Evolutionary conservation across 2,113 vertebrate species (phyloP).

Genomic region (Aspidoscelis tigris): DNA sequence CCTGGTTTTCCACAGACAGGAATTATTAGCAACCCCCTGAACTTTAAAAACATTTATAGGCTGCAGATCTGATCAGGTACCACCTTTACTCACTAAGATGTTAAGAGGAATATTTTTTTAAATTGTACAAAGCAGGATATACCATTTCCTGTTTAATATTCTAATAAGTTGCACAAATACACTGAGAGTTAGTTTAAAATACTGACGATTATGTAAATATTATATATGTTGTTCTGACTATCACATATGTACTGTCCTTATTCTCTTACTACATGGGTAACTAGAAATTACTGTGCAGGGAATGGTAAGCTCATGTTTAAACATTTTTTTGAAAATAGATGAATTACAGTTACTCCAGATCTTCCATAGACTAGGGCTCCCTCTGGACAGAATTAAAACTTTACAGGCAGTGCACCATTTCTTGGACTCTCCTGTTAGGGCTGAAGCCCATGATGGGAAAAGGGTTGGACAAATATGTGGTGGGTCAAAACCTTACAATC

Average conservation of each 20-base stretch:
- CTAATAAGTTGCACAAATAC: not conserved
- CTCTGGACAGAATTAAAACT: no score
- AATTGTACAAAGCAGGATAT: not conserved
- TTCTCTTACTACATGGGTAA: not conserved
- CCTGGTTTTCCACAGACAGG: conserved; percentile 21
- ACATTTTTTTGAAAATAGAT: not conserved
- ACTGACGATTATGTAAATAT: not conserved
- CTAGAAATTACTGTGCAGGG: not conserved
- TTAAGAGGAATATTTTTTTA: not conserved
- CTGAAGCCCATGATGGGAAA: no score
- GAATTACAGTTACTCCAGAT: not conserved
- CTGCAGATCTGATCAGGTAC: conserved; percentile 5
- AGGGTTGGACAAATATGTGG: no score
- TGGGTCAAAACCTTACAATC: no score
- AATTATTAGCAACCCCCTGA: conserved; percentile 18
- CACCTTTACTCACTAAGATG: conserved; percentile 17
- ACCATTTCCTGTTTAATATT: accelerated
- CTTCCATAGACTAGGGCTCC: not conserved
- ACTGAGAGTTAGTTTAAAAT: conserved; percentile 13
- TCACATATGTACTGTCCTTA: not conserved
- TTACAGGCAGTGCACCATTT: no score
- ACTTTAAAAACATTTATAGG: conserved; percentile 20
- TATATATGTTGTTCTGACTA: no score
- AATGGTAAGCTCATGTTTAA: conserved; percentile 54
- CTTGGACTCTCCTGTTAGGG: no score